These are phyloP conservation scores for Sminthopsis crassicaudata DNA, from an alignment of 2,113 vertebrate genomes.

Conservation along the genomic window DNA sequence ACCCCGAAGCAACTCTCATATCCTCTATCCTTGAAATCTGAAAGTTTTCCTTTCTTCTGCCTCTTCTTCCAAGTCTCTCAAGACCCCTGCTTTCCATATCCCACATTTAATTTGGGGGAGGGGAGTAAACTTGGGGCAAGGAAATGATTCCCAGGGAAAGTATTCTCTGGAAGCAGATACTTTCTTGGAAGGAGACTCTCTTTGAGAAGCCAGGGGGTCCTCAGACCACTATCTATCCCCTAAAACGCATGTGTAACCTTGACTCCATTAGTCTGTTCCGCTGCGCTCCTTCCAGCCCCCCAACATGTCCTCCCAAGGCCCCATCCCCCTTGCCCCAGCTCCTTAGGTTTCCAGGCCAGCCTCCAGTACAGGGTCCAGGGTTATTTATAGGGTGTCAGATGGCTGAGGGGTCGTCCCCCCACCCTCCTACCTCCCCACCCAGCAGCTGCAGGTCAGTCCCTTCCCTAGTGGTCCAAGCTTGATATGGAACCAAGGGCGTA, in stretches of 20 bases:
- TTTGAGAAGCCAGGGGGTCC: constrained; percentile 20
- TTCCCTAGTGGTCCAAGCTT: constrained; percentile 69
- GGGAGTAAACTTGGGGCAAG: constrained; percentile 57
- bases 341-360: constrained; percentile 76
- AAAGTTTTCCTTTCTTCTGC: background rate
- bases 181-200: constrained; percentile 52
- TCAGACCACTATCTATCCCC: constrained; percentile 36
- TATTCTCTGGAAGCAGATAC: constrained; percentile 36
- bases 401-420: constrained; percentile 58
- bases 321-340: constrained; percentile 52
- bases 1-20: background rate
- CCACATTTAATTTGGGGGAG: background rate
- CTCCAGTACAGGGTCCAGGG: constrained; percentile 75
- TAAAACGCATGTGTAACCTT: background rate
- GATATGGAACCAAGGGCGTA: constrained; percentile 47
- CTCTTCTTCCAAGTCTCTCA: background rate
- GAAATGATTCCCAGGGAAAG: constrained; percentile 32
- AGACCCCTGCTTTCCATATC: background rate
- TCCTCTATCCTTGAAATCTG: background rate
- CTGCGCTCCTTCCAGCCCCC: constrained; percentile 34
- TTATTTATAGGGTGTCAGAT: constrained; percentile 89
- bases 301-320: constrained; percentile 2
- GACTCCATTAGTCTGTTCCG: background rate
- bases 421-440: constrained; percentile 61
- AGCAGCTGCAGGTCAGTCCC: constrained; percentile 77